Evolutionary conservation across 1,140 invertebrate genomes (phyloP).

Genomic region (Lethocerus indicus): DNA sequence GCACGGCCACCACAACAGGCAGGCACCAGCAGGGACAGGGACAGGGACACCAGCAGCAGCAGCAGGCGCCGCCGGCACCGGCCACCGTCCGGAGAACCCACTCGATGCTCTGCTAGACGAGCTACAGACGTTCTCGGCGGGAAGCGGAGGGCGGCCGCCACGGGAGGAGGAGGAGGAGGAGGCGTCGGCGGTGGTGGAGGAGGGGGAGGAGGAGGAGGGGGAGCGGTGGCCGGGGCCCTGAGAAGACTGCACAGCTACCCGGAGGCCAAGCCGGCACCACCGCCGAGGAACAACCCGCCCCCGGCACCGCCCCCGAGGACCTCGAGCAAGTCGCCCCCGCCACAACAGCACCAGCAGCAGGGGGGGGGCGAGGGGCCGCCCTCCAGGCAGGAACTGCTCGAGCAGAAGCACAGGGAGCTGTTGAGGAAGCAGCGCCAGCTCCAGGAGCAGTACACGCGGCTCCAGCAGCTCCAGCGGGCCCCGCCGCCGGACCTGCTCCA

Average conservation of each 20-base stretch:
- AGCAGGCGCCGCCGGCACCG: too few relatives aligned
- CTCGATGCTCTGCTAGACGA: slow-evolving; percentile 90
- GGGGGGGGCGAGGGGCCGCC: slow-evolving; percentile 59
- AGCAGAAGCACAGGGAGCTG: slow-evolving; percentile 70
- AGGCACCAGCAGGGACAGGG: too few relatives aligned
- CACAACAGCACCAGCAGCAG: background rate
- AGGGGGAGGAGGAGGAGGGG: too few relatives aligned
- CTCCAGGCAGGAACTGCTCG: slow-evolving; percentile 57
- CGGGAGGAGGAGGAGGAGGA: background rate
- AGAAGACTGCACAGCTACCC: slow-evolving; percentile 56
- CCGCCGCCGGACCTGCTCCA: slow-evolving; percentile 40
- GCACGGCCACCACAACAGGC: too few relatives aligned
- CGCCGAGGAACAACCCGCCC: too few relatives aligned
- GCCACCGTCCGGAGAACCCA: slow-evolving; percentile 81
- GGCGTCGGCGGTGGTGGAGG: background rate
- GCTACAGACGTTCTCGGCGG: slow-evolving; percentile 61
- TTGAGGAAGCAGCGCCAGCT: slow-evolving; percentile 68
- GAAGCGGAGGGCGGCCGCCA: too few relatives aligned
- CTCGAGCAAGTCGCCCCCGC: slow-evolving; percentile 5
- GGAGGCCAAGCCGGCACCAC: slow-evolving; percentile 26
- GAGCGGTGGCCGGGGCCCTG: too few relatives aligned
- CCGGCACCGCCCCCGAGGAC: slow-evolving; percentile 30
- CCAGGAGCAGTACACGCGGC: slow-evolving; percentile 71
- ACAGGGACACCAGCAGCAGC: background rate
- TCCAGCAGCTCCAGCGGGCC: slow-evolving; percentile 73